Evolutionary conservation across 2,888 invertebrate genomes (phyloP).

Genomic region (Chaetogeoica ovagalla): DNA sequence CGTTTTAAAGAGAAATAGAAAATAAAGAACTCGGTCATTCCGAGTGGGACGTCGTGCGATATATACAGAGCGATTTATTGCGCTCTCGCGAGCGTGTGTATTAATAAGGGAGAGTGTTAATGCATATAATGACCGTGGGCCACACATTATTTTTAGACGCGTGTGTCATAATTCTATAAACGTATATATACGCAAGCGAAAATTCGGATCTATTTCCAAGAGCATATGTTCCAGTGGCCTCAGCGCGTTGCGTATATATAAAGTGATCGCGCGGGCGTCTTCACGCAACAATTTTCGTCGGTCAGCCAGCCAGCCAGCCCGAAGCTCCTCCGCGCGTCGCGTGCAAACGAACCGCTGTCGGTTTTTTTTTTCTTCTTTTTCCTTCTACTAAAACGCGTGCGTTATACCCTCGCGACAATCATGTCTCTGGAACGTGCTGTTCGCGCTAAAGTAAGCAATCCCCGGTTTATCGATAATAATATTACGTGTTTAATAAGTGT

Average conservation of each 20-base stretch:
- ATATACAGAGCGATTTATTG: too few species aligned
- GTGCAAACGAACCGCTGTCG: not conserved
- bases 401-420: constrained; percentile 51
- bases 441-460: constrained; percentile 76
- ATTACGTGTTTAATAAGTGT: not conserved
- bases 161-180: constrained; percentile 48
- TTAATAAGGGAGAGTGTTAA: not conserved
- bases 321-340: not conserved
- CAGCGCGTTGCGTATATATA: not conserved
- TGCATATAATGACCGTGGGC: constrained; percentile 18
- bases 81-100: too few species aligned
- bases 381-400: constrained; percentile 4
- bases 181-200: not conserved
- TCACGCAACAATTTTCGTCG: constrained; percentile 4
- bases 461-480: not conserved
- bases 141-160: constrained; percentile 44
- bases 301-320: not conserved
- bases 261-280: not conserved
- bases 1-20: too few species aligned
- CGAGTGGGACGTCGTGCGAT: too few species aligned
- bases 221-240: constrained; percentile 27
- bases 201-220: constrained; percentile 37
- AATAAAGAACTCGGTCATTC: too few species aligned
- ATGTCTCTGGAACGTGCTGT: constrained; percentile 94
- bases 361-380: not conserved